These are phyloP conservation scores for Paelopatides confundens DNA, from an alignment of 53 echinoderm and acorn worm species.

Conservation along the genomic window DNA sequence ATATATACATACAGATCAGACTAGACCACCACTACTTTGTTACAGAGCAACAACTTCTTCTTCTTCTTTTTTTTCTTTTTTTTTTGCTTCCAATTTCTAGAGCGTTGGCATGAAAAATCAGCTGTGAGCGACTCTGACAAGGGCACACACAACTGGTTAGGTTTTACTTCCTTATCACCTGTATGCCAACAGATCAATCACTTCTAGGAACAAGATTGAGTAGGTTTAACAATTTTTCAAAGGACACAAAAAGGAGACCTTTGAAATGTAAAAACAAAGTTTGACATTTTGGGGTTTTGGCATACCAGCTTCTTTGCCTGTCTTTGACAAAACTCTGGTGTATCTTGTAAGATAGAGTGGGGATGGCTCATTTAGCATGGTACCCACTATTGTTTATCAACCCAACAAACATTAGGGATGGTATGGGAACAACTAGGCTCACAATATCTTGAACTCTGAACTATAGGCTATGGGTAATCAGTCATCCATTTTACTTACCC, in stretches of 20 bases:
- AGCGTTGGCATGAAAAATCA: slow-evolving; percentile 21
- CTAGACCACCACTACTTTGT: background rate
- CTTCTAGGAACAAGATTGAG: slow-evolving; percentile 15
- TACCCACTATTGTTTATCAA: slow-evolving; percentile 13
- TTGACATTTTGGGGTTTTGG: slow-evolving; percentile 44
- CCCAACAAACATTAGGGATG: slow-evolving; percentile 39
- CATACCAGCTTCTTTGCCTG: background rate
- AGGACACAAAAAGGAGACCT: slow-evolving; percentile 5
- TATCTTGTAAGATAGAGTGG: background rate
- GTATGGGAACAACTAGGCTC: slow-evolving; percentile 1
- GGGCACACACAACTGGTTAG: background rate
- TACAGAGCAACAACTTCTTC: background rate
- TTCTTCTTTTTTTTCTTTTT: background rate
- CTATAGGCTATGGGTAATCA: background rate
- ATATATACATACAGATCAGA: background rate
- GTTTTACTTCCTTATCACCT: slow-evolving; percentile 10
- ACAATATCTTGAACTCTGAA: background rate
- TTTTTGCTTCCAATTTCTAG: slow-evolving; percentile 3
- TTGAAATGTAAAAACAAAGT: slow-evolving; percentile 42
- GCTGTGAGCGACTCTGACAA: background rate
- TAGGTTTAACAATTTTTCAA: background rate
- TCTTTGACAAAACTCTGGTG: slow-evolving; percentile 5
- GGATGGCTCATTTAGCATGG: slow-evolving; percentile 43
- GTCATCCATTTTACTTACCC: background rate
- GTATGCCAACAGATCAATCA: slow-evolving; percentile 43